Conservation (phyloP, 2,797 vertebrate genomes). For the Falco rusticolus region DNA sequence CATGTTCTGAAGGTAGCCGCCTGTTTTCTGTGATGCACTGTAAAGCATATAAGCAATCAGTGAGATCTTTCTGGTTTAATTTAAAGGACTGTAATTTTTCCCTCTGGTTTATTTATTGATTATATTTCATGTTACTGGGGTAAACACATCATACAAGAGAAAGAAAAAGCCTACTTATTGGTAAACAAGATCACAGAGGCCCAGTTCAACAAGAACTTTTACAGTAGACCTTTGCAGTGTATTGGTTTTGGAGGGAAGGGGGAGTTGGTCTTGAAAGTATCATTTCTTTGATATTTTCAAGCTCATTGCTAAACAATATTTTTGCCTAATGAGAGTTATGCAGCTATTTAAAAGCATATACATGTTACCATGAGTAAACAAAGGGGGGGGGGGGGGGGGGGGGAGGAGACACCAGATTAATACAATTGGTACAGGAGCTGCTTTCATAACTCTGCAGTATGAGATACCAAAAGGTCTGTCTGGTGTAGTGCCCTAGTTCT, state of each 20-base stretch:
- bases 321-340: constrained; percentile 12
- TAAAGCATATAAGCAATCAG: constrained; percentile 19
- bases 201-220: constrained; percentile 29
- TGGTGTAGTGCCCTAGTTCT: neutral
- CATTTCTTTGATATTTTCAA: neutral
- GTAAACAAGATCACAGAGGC: neutral
- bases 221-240: neutral
- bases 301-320: constrained; percentile 13
- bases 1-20: neutral
- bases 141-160: constrained; percentile 25
- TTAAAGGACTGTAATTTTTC: constrained; percentile 62
- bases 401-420: neutral
- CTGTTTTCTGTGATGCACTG: neutral
- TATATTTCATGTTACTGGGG: constrained; percentile 26
- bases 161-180: constrained; percentile 28
- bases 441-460: neutral
- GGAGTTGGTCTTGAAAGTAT: neutral
- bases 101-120: constrained; percentile 59
- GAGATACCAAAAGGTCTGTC: neutral
- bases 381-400: neutral
- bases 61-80: constrained; percentile 58
- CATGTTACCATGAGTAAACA: neutral
- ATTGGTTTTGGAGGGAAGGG: neutral
- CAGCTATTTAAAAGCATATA: neutral
- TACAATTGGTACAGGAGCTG: neutral